Conservation (phyloP, 2,797 vertebrate genomes). For the Mus minutoides region DNA sequence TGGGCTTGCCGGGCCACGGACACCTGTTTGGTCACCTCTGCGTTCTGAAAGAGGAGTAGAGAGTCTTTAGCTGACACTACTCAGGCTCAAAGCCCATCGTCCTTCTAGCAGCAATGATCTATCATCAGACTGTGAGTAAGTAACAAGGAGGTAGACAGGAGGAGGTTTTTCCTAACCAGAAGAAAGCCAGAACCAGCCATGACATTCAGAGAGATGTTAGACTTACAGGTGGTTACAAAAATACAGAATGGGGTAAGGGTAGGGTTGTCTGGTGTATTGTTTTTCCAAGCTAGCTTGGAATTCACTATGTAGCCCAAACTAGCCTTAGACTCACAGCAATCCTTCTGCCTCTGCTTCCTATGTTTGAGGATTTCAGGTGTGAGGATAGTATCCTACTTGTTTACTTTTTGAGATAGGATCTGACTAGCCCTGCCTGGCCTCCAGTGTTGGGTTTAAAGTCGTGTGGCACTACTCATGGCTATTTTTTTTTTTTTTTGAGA, state of each 20-base stretch:
- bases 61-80: not conserved
- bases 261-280: not conserved
- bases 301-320: not conserved
- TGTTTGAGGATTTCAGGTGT: not conserved
- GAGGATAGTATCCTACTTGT: not conserved
- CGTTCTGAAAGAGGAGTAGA: conserved; percentile 88
- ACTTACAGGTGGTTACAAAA: not conserved
- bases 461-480: not conserved
- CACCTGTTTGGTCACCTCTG: conserved; percentile 97
- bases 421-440: not conserved
- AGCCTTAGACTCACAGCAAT: not conserved
- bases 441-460: not conserved
- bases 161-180: not conserved
- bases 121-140: not conserved
- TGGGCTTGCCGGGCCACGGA: conserved; percentile 93
- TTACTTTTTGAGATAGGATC: not conserved
- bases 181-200: not conserved
- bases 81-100: not conserved
- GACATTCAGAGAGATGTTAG: not conserved
- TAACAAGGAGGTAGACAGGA: not conserved
- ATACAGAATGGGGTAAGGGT: not conserved
- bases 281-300: not conserved
- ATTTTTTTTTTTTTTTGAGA: not conserved
- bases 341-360: not conserved
- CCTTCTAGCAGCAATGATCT: not conserved